Conservation (phyloP, 2,888 invertebrate species). For the Chrysolina oricalcia region DNA sequence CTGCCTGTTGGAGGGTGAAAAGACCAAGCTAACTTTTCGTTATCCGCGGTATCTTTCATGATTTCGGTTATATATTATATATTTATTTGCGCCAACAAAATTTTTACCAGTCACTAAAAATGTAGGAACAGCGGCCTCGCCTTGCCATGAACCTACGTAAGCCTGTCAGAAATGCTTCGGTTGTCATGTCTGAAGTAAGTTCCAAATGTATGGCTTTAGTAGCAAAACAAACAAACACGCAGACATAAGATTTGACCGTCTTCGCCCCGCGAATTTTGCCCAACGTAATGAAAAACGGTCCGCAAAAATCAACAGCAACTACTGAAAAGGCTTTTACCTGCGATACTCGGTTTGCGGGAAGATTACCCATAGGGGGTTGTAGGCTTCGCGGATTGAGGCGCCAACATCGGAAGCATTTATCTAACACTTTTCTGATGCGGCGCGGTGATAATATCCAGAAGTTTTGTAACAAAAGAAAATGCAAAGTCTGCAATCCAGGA, state of each 20-base stretch:
- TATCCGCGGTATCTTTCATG: constrained; percentile 22
- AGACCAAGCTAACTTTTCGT: constrained; percentile 31
- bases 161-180: constrained; percentile 31
- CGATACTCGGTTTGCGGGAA: background rate
- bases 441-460: background rate
- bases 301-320: background rate
- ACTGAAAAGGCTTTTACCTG: background rate
- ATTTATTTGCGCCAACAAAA: constrained; percentile 32
- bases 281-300: background rate
- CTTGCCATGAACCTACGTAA: constrained; percentile 41
- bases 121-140: constrained; percentile 35
- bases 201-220: constrained; percentile 37
- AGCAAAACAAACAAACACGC: constrained; percentile 34
- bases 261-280: background rate
- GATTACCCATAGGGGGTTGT: background rate
- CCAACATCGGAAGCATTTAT: background rate
- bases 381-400: background rate
- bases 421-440: background rate
- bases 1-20: constrained; percentile 45
- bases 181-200: constrained; percentile 25
- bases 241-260: background rate
- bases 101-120: constrained; percentile 35
- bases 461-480: background rate
- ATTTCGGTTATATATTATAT: constrained; percentile 31
- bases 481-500: background rate